Evolutionary conservation across 2,797 vertebrate species (phyloP), one percentile per base, ranked within the genome.

Genomic region (Ctenochaetus hawaiiensis): DNA sequence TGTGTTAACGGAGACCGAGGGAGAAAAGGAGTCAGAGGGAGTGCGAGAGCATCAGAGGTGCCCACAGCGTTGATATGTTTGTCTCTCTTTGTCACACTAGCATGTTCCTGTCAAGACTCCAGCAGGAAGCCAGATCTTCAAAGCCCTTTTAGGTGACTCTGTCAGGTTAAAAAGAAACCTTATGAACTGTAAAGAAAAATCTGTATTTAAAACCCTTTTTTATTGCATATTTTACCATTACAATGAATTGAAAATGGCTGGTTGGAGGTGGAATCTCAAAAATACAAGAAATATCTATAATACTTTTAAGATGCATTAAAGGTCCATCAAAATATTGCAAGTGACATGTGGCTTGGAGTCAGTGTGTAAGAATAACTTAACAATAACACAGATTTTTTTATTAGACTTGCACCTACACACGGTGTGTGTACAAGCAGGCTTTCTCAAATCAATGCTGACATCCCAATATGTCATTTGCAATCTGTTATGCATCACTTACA

Each of bases 1-100:
- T 79, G 76, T 80, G 88, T 75, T 85, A 76, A 80, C 75, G 2
- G 26, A 69, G 48, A 59, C 43, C 30, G 72, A 62, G 72, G 57
- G 70, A 75, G 52, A 54, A 61, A 18, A 64, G 22, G 65, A 75
- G 72, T 74, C 52, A 26, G 69, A 73, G 37, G 34, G 39, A 78
- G 61, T 49, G 72, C 48, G 76, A 62, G 69, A 74, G 63, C 73
- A 69, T 57, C 69, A 48, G 69, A 71, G 81, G 75, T 71, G 62
- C 47, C 73, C 62, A 47, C 61, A 53, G 44, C 2, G 45, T 76
- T 62, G 67, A 67, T 75, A 44, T 58, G 67, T 84, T 72, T 72
- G 72, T 80, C 44, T 76, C 57, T 53, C 43, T 74, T 72, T 79
- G 69, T 74, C 72, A 74, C 72, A 48, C n/a, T 47, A 0, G 11